Evolutionary conservation across 2,113 vertebrate genomes (phyloP), one percentile per base, ranked within the genome.

Genomic region (Archocentrus centrarchus): DNA sequence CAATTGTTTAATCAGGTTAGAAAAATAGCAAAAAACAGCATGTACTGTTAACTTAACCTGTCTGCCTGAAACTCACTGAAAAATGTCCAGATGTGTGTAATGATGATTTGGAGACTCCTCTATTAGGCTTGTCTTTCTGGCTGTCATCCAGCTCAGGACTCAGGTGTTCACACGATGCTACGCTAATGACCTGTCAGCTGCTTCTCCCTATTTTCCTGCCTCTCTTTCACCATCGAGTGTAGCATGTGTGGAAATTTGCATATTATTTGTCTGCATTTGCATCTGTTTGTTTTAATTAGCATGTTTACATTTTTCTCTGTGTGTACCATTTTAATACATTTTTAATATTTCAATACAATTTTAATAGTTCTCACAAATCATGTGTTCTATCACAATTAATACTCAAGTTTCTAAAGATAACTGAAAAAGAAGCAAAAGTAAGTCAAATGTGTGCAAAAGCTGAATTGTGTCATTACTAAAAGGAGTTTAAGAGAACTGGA

Each of bases 131-230:
- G 63, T 63, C 17, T 14, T 18, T 62, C 75, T 89, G 83, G 75
- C 81, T 30, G 55, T 2, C 47, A 10, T 81, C 83, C 75, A 81
- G 76, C 66, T 77, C 55, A 63, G 81, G 79, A 84, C 76, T 91
- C 86, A 88, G 89, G 83, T 86, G 86, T 82, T 88, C 61, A 20
- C 61, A 37, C 81, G 3, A 9, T 5, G 24, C 64, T 41, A 57
- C 6, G 24, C 86, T 86, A 77, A 86, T 58, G 13, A 35, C 30
- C 57, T 20, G 13, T 66, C 76, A 78, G 82, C 14, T 87, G 84
- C 79, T 59, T 78, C 77, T 32, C 20, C 24, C 18, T n/a, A 32
- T 24, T 79, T 73, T 66, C 63, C 85, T 85, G 85, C 64, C 39
- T 60, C 62, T 59, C 20, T 73, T 60, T 81, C 76, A 50, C 20